Percentiles rank a stretch among this genome's conserved stretches.
These are phyloP conservation scores for Olivierus martensii DNA, from an alignment of 1,140 invertebrate species.

Conservation along the genomic window DNA sequence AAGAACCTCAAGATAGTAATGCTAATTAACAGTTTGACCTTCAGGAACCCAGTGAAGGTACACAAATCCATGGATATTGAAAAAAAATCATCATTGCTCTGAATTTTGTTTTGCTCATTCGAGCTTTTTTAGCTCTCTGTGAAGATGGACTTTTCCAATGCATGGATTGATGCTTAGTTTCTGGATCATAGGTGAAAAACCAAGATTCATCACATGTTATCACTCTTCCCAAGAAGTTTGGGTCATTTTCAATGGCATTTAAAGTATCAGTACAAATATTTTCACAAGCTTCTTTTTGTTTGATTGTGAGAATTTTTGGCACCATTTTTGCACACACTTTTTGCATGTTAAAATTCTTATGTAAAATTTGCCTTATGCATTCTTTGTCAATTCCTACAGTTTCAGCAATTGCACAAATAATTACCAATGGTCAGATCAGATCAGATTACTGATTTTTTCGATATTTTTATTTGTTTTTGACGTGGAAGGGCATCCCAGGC, in stretches of 20 bases:
- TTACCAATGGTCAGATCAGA: not conserved
- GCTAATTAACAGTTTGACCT: not conserved
- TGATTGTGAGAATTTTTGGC: constrained; percentile 5
- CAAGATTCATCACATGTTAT: constrained; percentile 6
- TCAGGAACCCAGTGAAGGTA: not conserved
- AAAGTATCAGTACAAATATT: constrained; percentile 8
- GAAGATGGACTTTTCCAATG: constrained; percentile 2
- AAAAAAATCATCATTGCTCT: constrained; percentile 1
- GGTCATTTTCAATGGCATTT: constrained; percentile 3
- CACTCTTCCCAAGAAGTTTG: constrained; percentile 4
- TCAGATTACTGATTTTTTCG: constrained; percentile 1
- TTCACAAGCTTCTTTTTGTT: constrained; percentile 9
- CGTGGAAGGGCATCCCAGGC: not conserved
- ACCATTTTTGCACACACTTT: constrained; percentile 12
- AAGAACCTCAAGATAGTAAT: not conserved
- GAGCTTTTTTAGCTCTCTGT: constrained; percentile 1
- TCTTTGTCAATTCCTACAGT: constrained; percentile 12
- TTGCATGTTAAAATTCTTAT: constrained; percentile 21
- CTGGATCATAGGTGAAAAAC: constrained; percentile 10
- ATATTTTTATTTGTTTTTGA: constrained; percentile 7
- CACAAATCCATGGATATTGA: not conserved
- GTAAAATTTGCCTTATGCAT: constrained; percentile 20
- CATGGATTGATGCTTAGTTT: constrained; percentile 10
- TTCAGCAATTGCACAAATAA: constrained; percentile 19
- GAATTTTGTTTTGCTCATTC: constrained; percentile 3